phyloP scores from a whole-genome alignment of 2,113 vertebrate species.

The Charadrius vociferus region DNA sequence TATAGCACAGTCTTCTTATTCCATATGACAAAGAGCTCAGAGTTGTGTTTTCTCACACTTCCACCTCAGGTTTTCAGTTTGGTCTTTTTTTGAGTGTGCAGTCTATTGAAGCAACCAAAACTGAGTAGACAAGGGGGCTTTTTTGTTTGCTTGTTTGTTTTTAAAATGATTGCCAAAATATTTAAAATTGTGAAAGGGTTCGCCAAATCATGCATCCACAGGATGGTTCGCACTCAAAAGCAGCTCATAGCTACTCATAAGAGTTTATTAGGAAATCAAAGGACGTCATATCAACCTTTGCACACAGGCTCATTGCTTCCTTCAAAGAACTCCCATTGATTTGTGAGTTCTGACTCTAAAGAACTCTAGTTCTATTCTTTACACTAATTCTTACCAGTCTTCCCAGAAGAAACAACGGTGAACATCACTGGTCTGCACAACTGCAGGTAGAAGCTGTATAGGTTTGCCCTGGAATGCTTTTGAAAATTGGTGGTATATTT shows the following conservation, averaged over 20 bases:
- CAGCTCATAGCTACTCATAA: not conserved
- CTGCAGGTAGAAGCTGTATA: not conserved
- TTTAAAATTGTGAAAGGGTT: not conserved
- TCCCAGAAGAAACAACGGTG: not conserved
- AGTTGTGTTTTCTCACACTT: not conserved
- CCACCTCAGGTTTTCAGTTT: not conserved
- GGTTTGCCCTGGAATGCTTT: not conserved
- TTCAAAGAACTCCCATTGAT: not conserved
- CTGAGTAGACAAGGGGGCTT: rapidly evolving
- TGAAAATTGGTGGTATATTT: not conserved
- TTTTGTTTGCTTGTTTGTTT: not conserved
- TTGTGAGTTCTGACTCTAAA: not conserved
- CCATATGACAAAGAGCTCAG: not conserved
- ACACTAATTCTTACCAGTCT: not conserved
- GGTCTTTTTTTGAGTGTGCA: not conserved
- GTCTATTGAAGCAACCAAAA: not conserved
- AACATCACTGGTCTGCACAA: not conserved
- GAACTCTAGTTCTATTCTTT: not conserved
- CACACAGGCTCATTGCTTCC: not conserved
- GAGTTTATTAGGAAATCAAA: constrained; percentile 25
- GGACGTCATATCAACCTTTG: not conserved
- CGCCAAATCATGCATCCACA: not conserved
- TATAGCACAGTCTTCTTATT: not conserved
- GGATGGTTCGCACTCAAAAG: not conserved
- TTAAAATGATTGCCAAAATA: not conserved